Evolutionary conservation across 2,797 vertebrate genomes (phyloP).

Genomic region (Pantherophis vulpinus): DNA sequence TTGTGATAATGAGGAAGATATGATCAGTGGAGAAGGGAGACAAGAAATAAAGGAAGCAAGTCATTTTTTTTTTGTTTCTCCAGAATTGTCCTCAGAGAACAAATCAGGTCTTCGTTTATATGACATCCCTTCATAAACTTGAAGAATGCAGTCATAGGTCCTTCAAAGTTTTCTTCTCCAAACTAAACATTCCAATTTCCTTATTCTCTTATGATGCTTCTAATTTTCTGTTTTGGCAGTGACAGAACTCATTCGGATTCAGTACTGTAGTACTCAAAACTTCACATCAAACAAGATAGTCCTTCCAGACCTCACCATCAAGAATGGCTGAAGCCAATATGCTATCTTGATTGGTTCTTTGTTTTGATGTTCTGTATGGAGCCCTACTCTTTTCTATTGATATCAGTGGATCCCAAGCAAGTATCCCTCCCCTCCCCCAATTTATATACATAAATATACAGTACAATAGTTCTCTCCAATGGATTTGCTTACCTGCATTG

Average conservation of each 20-base stretch:
- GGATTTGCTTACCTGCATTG: constrained; percentile 73
- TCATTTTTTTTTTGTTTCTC: background rate
- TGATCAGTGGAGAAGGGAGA: background rate
- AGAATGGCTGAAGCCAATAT: background rate
- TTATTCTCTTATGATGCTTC: background rate
- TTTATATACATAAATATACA: background rate
- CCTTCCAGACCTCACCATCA: background rate
- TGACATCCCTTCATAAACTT: background rate
- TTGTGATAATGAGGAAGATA: background rate
- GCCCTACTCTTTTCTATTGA: background rate
- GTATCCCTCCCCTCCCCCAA: background rate
- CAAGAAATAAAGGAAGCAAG: background rate
- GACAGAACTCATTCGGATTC: background rate
- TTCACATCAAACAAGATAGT: background rate
- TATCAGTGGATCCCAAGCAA: background rate
- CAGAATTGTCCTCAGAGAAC: background rate
- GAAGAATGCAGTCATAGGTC: background rate
- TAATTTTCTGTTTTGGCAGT: background rate
- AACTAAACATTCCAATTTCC: background rate
- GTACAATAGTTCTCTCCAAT: background rate
- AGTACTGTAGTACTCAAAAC: background rate
- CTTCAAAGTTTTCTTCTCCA: background rate
- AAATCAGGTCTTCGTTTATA: background rate
- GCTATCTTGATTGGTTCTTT: background rate
- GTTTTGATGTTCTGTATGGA: background rate